Evolutionary conservation across 2,797 vertebrate genomes (phyloP).

Genomic region (Muscicapa comitata): DNA sequence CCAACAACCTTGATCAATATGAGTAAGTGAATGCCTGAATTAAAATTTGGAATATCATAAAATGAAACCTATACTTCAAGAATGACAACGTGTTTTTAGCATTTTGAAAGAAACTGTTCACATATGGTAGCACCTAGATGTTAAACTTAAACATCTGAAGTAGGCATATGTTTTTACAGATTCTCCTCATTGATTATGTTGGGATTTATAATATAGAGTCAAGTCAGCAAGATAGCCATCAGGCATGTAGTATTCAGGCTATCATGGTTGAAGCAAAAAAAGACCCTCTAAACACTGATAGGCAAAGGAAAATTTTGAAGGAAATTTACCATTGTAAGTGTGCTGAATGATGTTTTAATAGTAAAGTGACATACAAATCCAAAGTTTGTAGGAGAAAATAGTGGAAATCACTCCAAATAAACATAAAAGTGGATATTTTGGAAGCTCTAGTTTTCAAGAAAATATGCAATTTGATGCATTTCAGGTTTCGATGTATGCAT

Average conservation of each 20-base stretch:
- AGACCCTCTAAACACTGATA: neutral
- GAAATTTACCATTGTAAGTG: neutral
- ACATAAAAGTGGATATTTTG: neutral
- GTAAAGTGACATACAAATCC: neutral
- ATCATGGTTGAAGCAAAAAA: neutral
- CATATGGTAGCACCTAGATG: fast-evolving
- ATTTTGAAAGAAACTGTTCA: neutral
- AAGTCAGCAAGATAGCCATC: neutral
- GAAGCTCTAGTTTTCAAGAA: neutral
- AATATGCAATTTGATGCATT: fast-evolving
- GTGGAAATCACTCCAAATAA: neutral
- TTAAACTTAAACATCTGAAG: neutral
- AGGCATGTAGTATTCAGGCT: neutral
- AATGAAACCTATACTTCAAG: neutral
- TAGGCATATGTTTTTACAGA: neutral
- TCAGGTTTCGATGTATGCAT: neutral
- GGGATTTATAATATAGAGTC: neutral
- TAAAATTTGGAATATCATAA: neutral
- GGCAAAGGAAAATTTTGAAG: neutral
- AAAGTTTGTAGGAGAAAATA: neutral
- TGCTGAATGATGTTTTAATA: neutral
- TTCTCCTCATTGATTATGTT: neutral
- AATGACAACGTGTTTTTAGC: neutral
- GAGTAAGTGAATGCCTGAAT: slow-evolving; percentile 79
- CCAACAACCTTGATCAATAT: slow-evolving; percentile 87